Conservation (phyloP, 1,140 invertebrate species). For the Aphidius ervi region DNA sequence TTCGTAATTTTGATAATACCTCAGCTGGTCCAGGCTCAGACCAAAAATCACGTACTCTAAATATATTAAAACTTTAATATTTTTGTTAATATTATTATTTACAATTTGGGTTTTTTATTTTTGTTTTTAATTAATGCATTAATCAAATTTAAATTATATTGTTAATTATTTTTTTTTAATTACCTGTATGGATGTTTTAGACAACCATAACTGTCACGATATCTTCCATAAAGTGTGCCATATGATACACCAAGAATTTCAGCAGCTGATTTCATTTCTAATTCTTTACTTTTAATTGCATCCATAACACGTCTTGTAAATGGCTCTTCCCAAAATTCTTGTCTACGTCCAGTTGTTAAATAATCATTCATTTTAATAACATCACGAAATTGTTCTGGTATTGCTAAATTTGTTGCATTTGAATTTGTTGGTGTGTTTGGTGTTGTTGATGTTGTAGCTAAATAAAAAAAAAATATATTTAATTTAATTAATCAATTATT, state of each 20-base stretch:
- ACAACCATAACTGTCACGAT: conserved; percentile 82
- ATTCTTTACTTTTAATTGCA: conserved; percentile 81
- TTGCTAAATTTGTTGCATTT: conserved; percentile 44
- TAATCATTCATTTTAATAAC: conserved; percentile 87
- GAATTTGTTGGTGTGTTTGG: conserved; percentile 41
- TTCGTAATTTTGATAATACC: conserved; percentile 64
- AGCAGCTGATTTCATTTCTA: conserved; percentile 91
- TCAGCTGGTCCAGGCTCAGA: conserved; percentile 69
- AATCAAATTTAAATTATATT: not conserved
- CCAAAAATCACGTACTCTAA: conserved; percentile 72
- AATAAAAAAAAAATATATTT: not conserved
- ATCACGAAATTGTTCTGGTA: conserved; percentile 63
- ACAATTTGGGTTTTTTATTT: conserved; percentile 4
- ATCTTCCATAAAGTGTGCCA: conserved; percentile 81
- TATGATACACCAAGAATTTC: conserved; percentile 84
- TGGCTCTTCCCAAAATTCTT: conserved; percentile 88
- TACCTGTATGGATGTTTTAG: conserved; percentile 77
- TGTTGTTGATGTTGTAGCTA: conserved; percentile 28
- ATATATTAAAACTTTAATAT: conserved; percentile 26
- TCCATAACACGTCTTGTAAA: conserved; percentile 81
- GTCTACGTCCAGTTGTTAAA: conserved; percentile 74
- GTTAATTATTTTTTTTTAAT: conserved; percentile 21
- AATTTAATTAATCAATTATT: not conserved
- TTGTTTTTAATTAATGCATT: conserved; percentile 1
- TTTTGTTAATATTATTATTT: conserved; percentile 1